phyloP scores from a whole-genome alignment of 2,113 vertebrate species.

The Glaucidium brasilianum region DNA sequence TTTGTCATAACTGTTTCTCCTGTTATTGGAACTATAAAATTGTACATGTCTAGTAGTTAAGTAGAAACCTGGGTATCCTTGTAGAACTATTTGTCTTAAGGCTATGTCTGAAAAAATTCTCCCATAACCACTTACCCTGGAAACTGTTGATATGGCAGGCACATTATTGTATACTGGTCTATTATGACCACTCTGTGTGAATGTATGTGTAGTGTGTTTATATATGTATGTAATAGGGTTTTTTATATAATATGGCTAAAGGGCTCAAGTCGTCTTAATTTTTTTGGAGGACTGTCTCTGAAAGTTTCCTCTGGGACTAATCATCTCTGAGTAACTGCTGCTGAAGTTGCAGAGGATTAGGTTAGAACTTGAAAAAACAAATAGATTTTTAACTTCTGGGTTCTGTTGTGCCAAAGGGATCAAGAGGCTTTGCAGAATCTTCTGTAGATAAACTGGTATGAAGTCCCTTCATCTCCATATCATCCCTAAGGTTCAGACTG shows the following conservation, averaged over 20 bases:
- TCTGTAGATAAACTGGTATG: slow-evolving; percentile 41
- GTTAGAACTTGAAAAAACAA: slow-evolving; percentile 35
- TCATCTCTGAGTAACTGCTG: slow-evolving; percentile 10
- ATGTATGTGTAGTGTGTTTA: not conserved
- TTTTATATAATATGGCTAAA: not conserved
- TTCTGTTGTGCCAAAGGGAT: slow-evolving; percentile 27
- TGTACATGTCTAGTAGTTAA: not conserved
- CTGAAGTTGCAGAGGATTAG: slow-evolving; percentile 25
- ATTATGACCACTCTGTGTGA: not conserved
- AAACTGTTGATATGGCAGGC: not conserved
- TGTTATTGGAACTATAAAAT: not conserved
- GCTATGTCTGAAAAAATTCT: not conserved
- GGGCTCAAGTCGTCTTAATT: not conserved
- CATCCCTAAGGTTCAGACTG: slow-evolving; percentile 34
- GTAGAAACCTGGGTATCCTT: not conserved
- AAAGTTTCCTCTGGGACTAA: not conserved
- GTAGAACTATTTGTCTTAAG: not conserved
- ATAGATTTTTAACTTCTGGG: not conserved
- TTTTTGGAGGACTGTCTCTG: not conserved
- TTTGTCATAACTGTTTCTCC: not conserved
- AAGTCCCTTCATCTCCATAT: slow-evolving; percentile 48
- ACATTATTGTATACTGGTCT: not conserved
- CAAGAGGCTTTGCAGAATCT: slow-evolving; percentile 52
- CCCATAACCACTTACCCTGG: not conserved
- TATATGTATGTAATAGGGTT: not conserved